Percentiles rank a stretch among this genome's conserved stretches.
Conservation (phyloP, 2,888 invertebrate genomes). For the Agonopterix heracliana region DNA sequence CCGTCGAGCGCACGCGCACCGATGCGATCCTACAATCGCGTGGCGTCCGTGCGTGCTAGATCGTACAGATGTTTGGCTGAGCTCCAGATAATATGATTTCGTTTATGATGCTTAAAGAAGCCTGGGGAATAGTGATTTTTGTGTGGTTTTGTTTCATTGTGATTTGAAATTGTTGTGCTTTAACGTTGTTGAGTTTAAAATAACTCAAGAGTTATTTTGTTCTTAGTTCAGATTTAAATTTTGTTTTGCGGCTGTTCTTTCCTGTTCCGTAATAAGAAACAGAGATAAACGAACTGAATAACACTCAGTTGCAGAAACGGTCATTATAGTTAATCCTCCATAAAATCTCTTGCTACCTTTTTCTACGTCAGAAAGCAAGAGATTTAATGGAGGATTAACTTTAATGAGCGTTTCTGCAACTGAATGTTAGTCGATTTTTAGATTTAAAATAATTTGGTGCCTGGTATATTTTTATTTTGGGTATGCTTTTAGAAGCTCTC, state of each 20-base stretch:
- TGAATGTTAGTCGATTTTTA: too few relatives aligned
- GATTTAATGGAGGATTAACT: too few relatives aligned
- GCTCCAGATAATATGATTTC: conserved; percentile 18
- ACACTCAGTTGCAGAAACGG: too few relatives aligned
- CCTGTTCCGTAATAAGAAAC: too few relatives aligned
- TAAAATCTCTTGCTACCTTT: too few relatives aligned
- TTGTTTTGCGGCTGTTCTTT: neutral
- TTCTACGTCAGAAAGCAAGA: too few relatives aligned
- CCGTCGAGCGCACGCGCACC: conserved; percentile 19
- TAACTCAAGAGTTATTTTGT: neutral
- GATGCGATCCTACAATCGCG: neutral
- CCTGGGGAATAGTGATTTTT: conserved; percentile 10
- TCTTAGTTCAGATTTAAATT: neutral
- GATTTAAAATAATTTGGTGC: too few relatives aligned
- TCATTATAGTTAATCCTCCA: too few relatives aligned
- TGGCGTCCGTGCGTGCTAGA: conserved; percentile 36
- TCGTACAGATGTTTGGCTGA: conserved; percentile 23
- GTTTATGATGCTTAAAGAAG: conserved; percentile 16
- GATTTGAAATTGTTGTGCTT: neutral
- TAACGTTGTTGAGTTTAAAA: neutral
- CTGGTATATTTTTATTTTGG: too few relatives aligned
- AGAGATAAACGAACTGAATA: too few relatives aligned
- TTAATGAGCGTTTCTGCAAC: too few relatives aligned
- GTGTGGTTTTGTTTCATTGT: neutral
- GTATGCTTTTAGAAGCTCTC: too few relatives aligned